phyloP scores from a whole-genome alignment of 2,888 invertebrate species.

The Orchesella flavescens region DNA sequence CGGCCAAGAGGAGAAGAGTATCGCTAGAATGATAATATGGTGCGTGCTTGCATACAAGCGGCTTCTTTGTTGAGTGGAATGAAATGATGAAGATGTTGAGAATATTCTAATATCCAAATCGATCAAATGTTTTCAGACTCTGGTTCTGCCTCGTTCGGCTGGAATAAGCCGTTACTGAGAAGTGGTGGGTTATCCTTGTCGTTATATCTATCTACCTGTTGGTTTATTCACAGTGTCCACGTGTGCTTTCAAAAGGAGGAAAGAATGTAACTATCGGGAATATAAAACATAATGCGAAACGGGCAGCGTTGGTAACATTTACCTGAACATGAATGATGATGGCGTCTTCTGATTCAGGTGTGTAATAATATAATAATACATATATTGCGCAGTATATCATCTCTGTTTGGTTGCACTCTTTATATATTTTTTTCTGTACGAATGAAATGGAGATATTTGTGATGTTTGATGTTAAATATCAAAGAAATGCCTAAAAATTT shows the following conservation, averaged over 20 bases:
- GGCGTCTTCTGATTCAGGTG: no score
- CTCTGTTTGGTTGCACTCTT: no score
- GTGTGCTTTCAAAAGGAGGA: slow-evolving; percentile 33
- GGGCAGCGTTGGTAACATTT: no score
- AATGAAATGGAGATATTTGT: no score
- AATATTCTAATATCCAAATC: slow-evolving; percentile 51
- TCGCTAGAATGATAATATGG: neutral
- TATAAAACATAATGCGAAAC: no score
- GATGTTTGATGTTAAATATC: neutral
- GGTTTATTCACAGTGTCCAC: slow-evolving; percentile 63
- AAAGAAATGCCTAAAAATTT: neutral
- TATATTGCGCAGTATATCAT: no score
- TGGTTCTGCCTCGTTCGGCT: no score
- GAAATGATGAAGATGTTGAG: slow-evolving; percentile 31
- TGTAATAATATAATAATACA: no score
- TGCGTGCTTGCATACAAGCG: neutral
- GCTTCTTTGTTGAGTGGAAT: slow-evolving; percentile 37
- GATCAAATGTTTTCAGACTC: slow-evolving; percentile 17
- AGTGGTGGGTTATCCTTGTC: neutral
- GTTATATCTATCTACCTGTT: slow-evolving; percentile 55
- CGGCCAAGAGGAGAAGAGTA: neutral
- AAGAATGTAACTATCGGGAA: neutral
- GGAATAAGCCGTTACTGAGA: no score
- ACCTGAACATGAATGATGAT: no score
- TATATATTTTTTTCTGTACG: no score